These are phyloP conservation scores for Germaria angustata DNA, from an alignment of 2,888 invertebrate genomes.

Conservation along the genomic window DNA sequence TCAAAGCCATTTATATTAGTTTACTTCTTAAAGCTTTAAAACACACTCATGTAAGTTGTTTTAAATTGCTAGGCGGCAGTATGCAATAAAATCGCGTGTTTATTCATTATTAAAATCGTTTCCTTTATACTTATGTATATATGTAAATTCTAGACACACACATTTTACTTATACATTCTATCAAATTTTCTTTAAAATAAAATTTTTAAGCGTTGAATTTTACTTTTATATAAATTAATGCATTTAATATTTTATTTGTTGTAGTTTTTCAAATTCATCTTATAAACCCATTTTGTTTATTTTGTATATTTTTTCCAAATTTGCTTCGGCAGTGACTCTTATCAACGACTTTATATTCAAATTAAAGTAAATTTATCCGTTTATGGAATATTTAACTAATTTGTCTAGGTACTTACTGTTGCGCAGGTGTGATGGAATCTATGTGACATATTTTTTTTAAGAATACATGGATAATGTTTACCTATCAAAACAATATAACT, in stretches of 20 bases:
- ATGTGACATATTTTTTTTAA: too few relatives aligned
- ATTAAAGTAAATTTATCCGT: too few relatives aligned
- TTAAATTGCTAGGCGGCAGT: neutral
- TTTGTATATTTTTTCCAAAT: too few relatives aligned
- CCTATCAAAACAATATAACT: too few relatives aligned
- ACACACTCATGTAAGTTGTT: neutral
- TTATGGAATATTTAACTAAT: too few relatives aligned
- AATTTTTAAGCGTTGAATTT: neutral
- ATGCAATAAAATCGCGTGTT: conserved; percentile 31
- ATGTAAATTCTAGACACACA: conserved; percentile 8
- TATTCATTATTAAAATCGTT: conserved; percentile 9
- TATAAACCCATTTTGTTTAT: too few relatives aligned
- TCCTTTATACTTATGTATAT: neutral
- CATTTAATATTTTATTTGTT: neutral
- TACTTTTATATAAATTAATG: neutral
- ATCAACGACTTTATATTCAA: too few relatives aligned
- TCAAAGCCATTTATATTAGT: conserved; percentile 8
- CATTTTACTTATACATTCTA: neutral
- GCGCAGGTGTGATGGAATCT: too few relatives aligned
- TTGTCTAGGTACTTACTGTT: too few relatives aligned
- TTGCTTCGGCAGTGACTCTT: too few relatives aligned
- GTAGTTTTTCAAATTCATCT: too few relatives aligned
- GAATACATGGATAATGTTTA: too few relatives aligned
- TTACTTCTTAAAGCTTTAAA: conserved; percentile 15
- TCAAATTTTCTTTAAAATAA: neutral